Evolutionary conservation across 2,797 vertebrate species (phyloP).

Genomic region (Sarcoramphus papa): DNA sequence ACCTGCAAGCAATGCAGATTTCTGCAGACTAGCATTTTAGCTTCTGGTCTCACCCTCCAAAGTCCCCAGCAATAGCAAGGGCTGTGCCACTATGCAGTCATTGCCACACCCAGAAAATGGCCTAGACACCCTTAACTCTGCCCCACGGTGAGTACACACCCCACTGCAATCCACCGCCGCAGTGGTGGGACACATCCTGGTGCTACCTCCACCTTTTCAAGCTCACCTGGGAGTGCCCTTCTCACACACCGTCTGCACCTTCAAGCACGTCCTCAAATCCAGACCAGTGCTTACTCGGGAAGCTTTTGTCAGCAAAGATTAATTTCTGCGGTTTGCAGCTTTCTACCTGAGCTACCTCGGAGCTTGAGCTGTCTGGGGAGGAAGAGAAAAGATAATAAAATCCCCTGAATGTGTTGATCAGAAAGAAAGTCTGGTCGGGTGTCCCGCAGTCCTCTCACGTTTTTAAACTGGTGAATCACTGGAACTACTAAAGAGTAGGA

Average conservation of each 20-base stretch:
- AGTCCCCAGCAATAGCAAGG: neutral
- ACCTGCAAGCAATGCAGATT: neutral
- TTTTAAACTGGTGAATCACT: conserved; percentile 18
- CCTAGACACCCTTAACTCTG: neutral
- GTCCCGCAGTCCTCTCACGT: neutral
- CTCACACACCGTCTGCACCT: neutral
- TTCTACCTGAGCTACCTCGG: conserved; percentile 47
- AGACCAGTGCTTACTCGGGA: neutral
- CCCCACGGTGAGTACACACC: rapidly evolving
- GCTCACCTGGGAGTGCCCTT: neutral
- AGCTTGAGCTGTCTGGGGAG: conserved; percentile 35
- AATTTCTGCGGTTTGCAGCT: conserved; percentile 51
- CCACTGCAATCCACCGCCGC: rapidly evolving
- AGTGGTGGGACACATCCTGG: neutral
- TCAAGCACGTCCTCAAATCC: conserved; percentile 3
- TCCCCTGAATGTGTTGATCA: conserved; percentile 29
- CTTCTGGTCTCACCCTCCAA: neutral
- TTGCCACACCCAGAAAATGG: neutral
- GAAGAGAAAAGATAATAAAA: conserved; percentile 56
- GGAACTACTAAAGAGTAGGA: neutral
- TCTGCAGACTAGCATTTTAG: neutral
- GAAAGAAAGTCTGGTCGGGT: neutral
- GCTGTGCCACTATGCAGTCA: neutral
- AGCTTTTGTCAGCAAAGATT: conserved; percentile 58
- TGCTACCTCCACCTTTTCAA: neutral